phyloP scores from a whole-genome alignment of 2,113 vertebrate species.

The Lamprotornis superbus region DNA sequence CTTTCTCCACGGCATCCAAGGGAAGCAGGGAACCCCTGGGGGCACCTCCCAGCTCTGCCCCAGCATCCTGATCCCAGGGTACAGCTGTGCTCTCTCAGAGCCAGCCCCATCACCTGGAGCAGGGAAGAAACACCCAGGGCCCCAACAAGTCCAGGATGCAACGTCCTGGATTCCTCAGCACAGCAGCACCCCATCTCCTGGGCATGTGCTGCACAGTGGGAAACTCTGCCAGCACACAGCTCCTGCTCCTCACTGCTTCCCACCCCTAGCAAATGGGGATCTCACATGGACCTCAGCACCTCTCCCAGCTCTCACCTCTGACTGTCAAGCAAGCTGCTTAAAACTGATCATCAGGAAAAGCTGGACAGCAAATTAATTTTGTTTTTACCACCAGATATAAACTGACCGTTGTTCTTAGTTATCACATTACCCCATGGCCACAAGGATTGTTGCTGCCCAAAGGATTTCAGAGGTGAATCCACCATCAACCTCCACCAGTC shows the following conservation, averaged over 20 bases:
- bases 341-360: background rate
- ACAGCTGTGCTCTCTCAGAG: accelerated
- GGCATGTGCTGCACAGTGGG: background rate
- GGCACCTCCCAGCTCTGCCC: background rate
- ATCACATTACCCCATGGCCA: background rate
- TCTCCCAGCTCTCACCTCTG: background rate
- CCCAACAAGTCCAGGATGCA: background rate
- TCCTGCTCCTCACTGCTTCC: background rate
- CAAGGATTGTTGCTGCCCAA: background rate
- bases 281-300: background rate
- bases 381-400: background rate
- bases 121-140: accelerated
- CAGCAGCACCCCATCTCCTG: background rate
- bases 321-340: background rate
- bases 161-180: background rate
- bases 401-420: background rate
- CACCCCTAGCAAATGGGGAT: background rate
- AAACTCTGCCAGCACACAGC: background rate
- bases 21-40: background rate
- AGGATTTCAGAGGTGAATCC: background rate
- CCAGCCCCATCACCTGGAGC: accelerated
- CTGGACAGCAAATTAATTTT: background rate
- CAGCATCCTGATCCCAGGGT: background rate
- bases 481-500: background rate
- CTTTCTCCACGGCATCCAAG: background rate